These are phyloP conservation scores for Zeugodacus cucurbitae DNA, from an alignment of 1,140 invertebrate genomes.

Conservation along the genomic window DNA sequence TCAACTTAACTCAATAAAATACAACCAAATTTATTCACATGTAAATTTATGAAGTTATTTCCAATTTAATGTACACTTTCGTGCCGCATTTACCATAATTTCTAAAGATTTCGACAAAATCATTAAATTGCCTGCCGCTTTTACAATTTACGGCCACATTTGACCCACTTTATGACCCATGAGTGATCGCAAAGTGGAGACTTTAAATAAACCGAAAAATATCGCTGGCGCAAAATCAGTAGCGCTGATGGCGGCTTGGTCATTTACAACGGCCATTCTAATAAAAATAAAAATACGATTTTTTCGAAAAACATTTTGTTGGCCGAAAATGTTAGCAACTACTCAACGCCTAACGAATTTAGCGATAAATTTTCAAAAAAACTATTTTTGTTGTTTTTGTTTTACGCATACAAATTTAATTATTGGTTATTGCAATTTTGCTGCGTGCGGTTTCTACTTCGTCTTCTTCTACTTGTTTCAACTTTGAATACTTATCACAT, in stretches of 20 bases:
- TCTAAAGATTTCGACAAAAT: conserved; percentile 22
- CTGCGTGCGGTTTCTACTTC: neutral
- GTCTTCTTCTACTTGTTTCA: neutral
- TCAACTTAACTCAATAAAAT: too few relatives aligned
- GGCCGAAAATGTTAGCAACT: neutral
- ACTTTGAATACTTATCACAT: neutral
- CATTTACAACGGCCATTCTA: neutral
- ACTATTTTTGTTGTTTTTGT: neutral
- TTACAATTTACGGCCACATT: conserved; percentile 16
- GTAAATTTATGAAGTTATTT: too few relatives aligned
- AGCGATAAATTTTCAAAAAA: neutral
- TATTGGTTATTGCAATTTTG: neutral
- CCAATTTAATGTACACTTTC: neutral
- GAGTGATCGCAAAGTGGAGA: neutral
- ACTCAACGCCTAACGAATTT: conserved; percentile 2
- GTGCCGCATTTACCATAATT: neutral
- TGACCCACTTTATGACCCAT: conserved; percentile 35
- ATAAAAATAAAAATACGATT: neutral
- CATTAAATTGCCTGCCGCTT: conserved; percentile 14
- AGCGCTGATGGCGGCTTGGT: neutral
- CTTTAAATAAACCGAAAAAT: neutral
- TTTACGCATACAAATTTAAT: conserved; percentile 3
- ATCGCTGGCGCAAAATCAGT: too few relatives aligned
- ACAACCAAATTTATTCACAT: too few relatives aligned
- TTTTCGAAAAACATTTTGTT: neutral